Evolutionary conservation across 2,888 invertebrate genomes (phyloP).

Genomic region (Clistopyga incitator): DNA sequence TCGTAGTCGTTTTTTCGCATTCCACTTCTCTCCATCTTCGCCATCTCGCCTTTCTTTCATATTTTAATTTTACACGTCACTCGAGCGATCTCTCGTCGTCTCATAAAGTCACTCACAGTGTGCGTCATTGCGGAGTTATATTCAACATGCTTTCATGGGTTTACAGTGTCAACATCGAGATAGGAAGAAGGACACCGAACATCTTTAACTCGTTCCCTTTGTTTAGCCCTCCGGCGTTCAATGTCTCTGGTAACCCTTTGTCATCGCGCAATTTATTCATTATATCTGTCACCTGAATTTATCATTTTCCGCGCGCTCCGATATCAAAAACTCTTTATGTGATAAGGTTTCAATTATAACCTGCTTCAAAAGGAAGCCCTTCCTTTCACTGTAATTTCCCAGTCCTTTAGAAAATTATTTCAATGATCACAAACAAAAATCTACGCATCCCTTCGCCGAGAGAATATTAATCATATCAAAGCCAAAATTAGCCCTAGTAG

Average conservation of each 20-base stretch:
- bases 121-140: not conserved
- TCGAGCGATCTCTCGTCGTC: conserved; percentile 37
- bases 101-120: conserved; percentile 20
- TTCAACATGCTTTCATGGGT: conserved; percentile 25
- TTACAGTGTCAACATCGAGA: conserved; percentile 18
- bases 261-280: not conserved
- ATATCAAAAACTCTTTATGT: not conserved
- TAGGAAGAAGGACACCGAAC: conserved; percentile 8
- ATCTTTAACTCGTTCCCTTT: not conserved
- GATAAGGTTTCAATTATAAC: not conserved
- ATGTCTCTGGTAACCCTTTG: not conserved
- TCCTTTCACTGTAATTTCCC: not conserved
- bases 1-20: conserved; percentile 36
- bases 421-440: not conserved
- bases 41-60: conserved; percentile 54
- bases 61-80: conserved; percentile 56
- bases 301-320: not conserved
- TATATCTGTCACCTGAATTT: conserved; percentile 7
- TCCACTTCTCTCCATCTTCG: conserved; percentile 28
- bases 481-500: too few relatives aligned
- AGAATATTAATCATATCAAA: not conserved
- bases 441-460: not conserved
- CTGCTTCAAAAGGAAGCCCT: not conserved
- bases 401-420: not conserved
- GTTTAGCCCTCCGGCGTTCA: not conserved